phyloP scores from a whole-genome alignment of 2,888 invertebrate species.

The Patella depressa region DNA sequence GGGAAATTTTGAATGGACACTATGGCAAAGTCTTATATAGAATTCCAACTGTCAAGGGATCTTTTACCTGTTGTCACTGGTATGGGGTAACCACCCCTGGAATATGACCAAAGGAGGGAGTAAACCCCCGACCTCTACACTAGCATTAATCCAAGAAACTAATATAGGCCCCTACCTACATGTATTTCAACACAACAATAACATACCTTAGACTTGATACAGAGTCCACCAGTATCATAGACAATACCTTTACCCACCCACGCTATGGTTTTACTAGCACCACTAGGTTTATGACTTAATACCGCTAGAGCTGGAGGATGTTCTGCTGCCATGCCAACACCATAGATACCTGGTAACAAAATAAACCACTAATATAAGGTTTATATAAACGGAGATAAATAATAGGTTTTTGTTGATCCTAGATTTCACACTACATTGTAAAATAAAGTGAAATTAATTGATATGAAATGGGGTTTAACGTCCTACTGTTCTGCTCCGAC shows the following conservation, averaged over 20 bases:
- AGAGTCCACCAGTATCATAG: conserved; percentile 93
- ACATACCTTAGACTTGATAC: conserved; percentile 86
- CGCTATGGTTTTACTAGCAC: conserved; percentile 80
- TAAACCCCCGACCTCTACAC: no score
- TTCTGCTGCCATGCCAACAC: conserved; percentile 85
- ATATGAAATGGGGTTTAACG: conserved; percentile 4
- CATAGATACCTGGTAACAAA: conserved; percentile 77
- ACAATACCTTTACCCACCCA: conserved; percentile 96
- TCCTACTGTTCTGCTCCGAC: no score
- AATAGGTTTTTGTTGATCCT: neutral
- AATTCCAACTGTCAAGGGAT: no score
- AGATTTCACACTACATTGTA: neutral
- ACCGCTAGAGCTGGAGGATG: conserved; percentile 80
- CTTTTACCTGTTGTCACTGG: no score
- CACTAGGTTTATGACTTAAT: conserved; percentile 77
- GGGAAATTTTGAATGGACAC: no score
- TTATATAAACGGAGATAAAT: neutral
- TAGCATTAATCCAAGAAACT: no score
- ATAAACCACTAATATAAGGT: neutral
- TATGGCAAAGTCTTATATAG: no score
- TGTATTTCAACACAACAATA: neutral
- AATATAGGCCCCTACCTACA: no score
- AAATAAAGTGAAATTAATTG: conserved; percentile 19
- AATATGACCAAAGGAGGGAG: no score
- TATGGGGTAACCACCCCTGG: no score